These are phyloP conservation scores for Sminthopsis crassicaudata DNA, from an alignment of 2,113 vertebrate genomes.

Conservation along the genomic window DNA sequence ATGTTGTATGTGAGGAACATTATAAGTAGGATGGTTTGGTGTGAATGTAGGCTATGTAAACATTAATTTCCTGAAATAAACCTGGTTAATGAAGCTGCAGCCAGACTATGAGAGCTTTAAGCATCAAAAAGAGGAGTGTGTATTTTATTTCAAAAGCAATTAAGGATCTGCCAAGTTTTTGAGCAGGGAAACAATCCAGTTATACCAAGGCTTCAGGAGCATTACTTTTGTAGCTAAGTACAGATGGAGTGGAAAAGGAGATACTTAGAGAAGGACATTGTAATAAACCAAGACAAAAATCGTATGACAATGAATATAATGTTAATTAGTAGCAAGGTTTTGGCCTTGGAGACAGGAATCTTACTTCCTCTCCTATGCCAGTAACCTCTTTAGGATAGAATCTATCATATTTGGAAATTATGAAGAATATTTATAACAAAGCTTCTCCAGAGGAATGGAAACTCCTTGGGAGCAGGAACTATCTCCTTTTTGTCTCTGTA, in stretches of 20 bases:
- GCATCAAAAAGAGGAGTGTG: background rate
- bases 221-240: background rate
- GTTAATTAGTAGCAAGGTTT: background rate
- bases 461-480: background rate
- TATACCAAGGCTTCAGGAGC: background rate
- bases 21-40: background rate
- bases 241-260: background rate
- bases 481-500: background rate
- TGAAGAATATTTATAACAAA: background rate
- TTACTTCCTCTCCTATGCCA: background rate
- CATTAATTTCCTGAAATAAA: background rate
- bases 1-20: background rate
- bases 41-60: background rate
- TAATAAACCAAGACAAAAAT: background rate
- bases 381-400: background rate
- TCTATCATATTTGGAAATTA: background rate
- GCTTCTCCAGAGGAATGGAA: background rate
- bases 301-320: background rate
- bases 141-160: background rate
- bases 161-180: background rate
- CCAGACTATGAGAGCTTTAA: background rate
- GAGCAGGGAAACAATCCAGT: background rate
- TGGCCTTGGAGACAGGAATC: background rate
- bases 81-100: background rate
- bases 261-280: background rate